Evolutionary conservation across 2,113 vertebrate genomes (phyloP), one percentile per base, ranked within the genome.

Genomic region (Tachysurus fulvidraco): DNA sequence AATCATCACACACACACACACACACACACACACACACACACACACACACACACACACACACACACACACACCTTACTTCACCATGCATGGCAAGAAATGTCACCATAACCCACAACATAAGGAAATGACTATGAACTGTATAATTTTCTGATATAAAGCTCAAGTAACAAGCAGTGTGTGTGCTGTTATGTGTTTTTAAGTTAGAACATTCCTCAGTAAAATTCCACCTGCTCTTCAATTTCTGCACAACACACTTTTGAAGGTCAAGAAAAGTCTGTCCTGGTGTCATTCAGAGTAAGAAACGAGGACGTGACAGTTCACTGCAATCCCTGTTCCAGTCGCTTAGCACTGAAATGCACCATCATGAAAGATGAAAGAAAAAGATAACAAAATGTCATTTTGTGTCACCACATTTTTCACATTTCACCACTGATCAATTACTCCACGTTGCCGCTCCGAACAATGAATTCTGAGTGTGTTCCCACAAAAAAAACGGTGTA

Each of bases 31-130:
- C n/a, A n/a, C n/a, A n/a, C n/a, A n/a, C n/a, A n/a, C 36, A 83
- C 71, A 86, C 46, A 50, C 46, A 50, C 46, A 50, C 46, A 50
- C 59, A 55, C 84, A n/a, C 36, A 83, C 71, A 86, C 46, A 50
- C 46, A 50, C 46, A 50, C 46, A 50, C 59, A 55, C 84, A n/a
- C 50, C 36, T 65, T 46, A 52, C 62, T 14, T 28, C 30, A 54
- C 59, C 82, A 59, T 83, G n/a, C 30, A 81, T 73, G 69, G 73
- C 36, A 52, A 81, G 88, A 86, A 71, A 65, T 80, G 59, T 69
- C 67, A 84, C 52, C 44, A 41, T 77, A 57, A 83, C 41, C 30
- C 44, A 79, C 67, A 71, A 59, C n/a, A 81, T 23, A 52, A 2
- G 54, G 65, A 57, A 21, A 74, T 74, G 54, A 74, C 57, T 81